Evolutionary conservation across 2,113 vertebrate genomes (phyloP), one percentile per base, ranked within the genome.

Genomic region (Bungarus multicinctus): DNA sequence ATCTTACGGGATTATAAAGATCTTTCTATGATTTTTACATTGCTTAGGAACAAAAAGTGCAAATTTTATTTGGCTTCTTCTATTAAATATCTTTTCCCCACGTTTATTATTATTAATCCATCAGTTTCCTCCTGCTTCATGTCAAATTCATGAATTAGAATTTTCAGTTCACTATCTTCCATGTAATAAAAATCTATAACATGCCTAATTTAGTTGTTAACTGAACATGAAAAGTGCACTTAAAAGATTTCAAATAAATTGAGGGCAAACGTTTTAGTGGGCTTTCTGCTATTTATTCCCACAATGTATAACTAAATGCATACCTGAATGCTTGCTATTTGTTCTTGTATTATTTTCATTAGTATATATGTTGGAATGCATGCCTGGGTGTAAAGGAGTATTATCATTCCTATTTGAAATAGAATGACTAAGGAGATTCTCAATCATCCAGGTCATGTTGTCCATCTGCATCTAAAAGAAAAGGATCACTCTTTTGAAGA

Each of bases 71-170:
- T 18, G 7, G 4, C 14, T 14, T n/a, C 47, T 52, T 87, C 7
- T 30, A 8, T 53, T 53, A 18, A 45, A 89, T 16, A 16, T 43
- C 5, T 27, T 8, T 5, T 14, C 5, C 57, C 57, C 25, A 60
- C 27, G 3, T 11, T 50, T 25, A 30, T 64, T 47, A 60, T 34
- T 11, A 50, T 74, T 54, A 18, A 23, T 39, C 16, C 25, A 30
- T 74, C n/a, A 89, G 43, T 60, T 89, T 43, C 58, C 54, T 57
- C 92, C 94, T 91, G 14, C 45, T 94, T 94, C 89, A 20, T 27
- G 47, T 53, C 92, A 89, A 54, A 92, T 74, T 4, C 85, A 69
- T 91, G 88, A 93, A 88, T 50, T 30, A 60, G 50, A 14, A 88
- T 25, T 55, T 95, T 81, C 95, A 91, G n/a, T 23, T 55, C 50